Percentiles rank a stretch among this genome's conserved stretches.
These are phyloP conservation scores for Oryzias melastigma DNA, from an alignment of 2,113 vertebrate species.

Conservation along the genomic window DNA sequence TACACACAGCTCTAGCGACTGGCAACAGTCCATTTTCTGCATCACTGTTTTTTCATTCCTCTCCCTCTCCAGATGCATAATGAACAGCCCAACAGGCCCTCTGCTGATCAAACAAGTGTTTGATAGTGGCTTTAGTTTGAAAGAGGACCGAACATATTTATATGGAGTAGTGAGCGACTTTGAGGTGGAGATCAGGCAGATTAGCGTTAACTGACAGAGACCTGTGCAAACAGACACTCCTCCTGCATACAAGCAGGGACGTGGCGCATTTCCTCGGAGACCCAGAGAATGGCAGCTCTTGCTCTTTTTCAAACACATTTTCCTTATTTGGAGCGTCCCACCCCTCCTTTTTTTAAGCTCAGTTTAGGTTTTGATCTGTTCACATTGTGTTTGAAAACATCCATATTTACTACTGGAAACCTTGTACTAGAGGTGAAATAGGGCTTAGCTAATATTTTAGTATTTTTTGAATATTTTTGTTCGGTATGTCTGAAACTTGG, in stretches of 20 bases:
- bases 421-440: too few relatives aligned
- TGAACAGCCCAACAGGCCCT: slow-evolving; percentile 55
- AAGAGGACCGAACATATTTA: slow-evolving; percentile 69
- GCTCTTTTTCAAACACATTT: slow-evolving; percentile 28
- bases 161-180: slow-evolving; percentile 68
- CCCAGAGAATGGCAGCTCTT: slow-evolving; percentile 30
- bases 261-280: slow-evolving; percentile 50
- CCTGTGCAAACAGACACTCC: slow-evolving; percentile 71
- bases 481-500: too few relatives aligned
- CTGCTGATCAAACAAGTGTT: slow-evolving; percentile 74
- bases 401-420: slow-evolving; percentile 13
- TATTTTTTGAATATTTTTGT: too few relatives aligned
- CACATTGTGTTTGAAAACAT: slow-evolving; percentile 22
- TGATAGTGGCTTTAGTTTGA: slow-evolving; percentile 68
- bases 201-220: slow-evolving; percentile 69
- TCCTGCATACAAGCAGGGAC: slow-evolving; percentile 48
- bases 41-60: slow-evolving; percentile 34
- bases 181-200: slow-evolving; percentile 75
- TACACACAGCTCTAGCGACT: slow-evolving; percentile 68
- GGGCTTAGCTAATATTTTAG: too few relatives aligned
- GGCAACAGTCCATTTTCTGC: slow-evolving; percentile 58
- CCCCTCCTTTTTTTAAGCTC: slow-evolving; percentile 11
- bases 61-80: slow-evolving; percentile 46
- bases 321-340: slow-evolving; percentile 26
- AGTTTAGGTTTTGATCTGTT: slow-evolving; percentile 13